Evolutionary conservation across 2,888 invertebrate genomes (phyloP), one percentile per base, ranked within the genome.

Genomic region (Lasioglossum morio): DNA sequence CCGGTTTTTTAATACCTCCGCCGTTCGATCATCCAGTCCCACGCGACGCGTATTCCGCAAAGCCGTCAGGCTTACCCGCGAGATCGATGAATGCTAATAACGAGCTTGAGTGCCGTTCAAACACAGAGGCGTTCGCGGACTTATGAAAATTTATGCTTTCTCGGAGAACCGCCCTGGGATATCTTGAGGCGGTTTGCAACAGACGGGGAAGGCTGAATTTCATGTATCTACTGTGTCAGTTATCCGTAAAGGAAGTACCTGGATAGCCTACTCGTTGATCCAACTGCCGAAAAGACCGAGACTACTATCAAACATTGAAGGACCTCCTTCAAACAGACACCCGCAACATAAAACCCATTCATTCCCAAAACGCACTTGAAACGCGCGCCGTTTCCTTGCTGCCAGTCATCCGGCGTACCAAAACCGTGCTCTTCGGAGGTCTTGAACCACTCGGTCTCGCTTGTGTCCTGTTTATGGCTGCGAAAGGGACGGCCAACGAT

Each of bases 361-460:
- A 86, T 86, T 81, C 85, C 78, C 57, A 53, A 85, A 80, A 85
- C 75, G 77, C 80, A 78, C 86, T 86, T 75, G 75, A 81, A 53
- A 53, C 77, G 19, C 30, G 72, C 34, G 46, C 69, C 40, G 75
- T 81, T 86, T 43, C 79, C 75, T 75, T 63, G 66, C 75, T 79
- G 81, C 76, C 81, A 86, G 85, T 81, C 81, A 85, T 23, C 48
- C 79, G 12, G 2, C 48, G 14, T 37, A 60, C 72, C 27, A n/a
- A 77, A 81, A 72, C 60, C 30, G 60, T 40, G 74, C 23, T 76
- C 30, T 66, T 48, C 43, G 23, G 37, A 80, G 63, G 46, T 72
- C 78, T 76, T 69, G 72, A 57, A 34, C 70, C 76, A 37, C 77
- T 46, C 46, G 57, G 66, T 75, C 73, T 60, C 77, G n/a, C 46